Base-by-base conservation (phyloP, 2,113 vertebrate species). In the Cyprinodon brontotheroides region DNA sequence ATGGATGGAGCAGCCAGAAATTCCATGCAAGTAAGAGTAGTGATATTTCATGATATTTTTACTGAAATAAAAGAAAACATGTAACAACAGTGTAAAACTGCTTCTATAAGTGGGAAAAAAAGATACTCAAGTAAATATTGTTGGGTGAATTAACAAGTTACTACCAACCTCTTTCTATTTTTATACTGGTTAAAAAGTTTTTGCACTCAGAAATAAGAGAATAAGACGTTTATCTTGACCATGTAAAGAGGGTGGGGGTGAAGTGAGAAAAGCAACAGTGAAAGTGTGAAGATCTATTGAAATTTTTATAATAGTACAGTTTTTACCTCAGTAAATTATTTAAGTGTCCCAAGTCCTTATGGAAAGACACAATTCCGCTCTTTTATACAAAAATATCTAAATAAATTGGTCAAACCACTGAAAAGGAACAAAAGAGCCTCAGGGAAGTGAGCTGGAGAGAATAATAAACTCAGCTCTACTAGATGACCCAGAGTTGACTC, bases 241-340 rank as follows among this genome's bases (percentile, higher is more conserved):
- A 39, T 43, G 57, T 60, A 61, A 39, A 71, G 45, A 76, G 1
- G 48, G 17, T 59, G 74, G 62, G 62, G 37, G 40, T 62, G 67
- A 38, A 1, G 82, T 79, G 86, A 80, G 80, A 90, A 90, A 90
- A 88, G 69, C 81, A 72, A 77, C 70, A 85, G 83, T 68, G 59
- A 47, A 86, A 86, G 87, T 83, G 86, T 84, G 50, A 89, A 85
- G 61, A 63, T 39, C 39, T 40, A 15, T 59, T 85, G 61, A 65
- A 22, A 78, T 68, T 72, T 85, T 85, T 48, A 83, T 7, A 69
- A 20, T 45, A n/a, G 60, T 74, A 6, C 1, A 41, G 53, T 0
- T 65, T 77, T 68, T 47, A 12, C 38, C 3, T n/a, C 0, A 41
- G 61, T 89, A 68, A 74, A 81, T 89, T 77, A 90, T 90, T 90